Evolutionary conservation across 2,888 invertebrate genomes (phyloP).

Genomic region (Epinotia brunnichana): DNA sequence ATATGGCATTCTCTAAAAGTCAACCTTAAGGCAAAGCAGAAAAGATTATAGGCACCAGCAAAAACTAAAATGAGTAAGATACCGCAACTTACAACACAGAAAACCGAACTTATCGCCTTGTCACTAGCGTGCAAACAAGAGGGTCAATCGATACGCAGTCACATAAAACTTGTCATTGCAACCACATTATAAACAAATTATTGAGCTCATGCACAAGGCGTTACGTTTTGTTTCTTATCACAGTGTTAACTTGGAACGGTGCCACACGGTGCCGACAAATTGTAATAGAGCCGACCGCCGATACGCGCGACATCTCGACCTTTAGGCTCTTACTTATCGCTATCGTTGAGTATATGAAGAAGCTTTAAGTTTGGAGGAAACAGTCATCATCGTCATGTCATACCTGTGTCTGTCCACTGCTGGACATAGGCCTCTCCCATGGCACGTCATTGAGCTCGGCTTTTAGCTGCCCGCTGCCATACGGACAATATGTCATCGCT

Average conservation of each 20-base stretch:
- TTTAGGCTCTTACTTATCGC: slow-evolving; percentile 48
- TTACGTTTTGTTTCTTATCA: slow-evolving; percentile 36
- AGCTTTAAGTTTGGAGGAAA: slow-evolving; percentile 9
- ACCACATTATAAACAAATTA: slow-evolving; percentile 25
- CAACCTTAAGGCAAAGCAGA: too few relatives aligned
- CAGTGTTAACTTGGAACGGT: slow-evolving; percentile 43
- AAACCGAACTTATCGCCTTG: slow-evolving; percentile 7
- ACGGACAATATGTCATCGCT: too few relatives aligned
- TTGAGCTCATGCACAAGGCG: slow-evolving; percentile 2
- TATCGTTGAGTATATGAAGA: slow-evolving; percentile 34
- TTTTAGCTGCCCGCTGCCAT: too few relatives aligned
- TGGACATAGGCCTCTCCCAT: too few relatives aligned
- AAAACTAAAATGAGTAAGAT: background rate
- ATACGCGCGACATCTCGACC: slow-evolving; percentile 54
- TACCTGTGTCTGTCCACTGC: too few relatives aligned
- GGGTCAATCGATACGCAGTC: slow-evolving; percentile 8
- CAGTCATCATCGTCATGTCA: too few relatives aligned
- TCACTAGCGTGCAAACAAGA: slow-evolving; percentile 9
- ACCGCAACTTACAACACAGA: background rate
- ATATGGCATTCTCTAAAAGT: too few relatives aligned
- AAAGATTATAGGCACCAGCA: background rate
- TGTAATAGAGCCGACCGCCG: slow-evolving; percentile 55
- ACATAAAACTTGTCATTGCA: slow-evolving; percentile 30
- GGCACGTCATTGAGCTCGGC: too few relatives aligned
- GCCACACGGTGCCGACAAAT: slow-evolving; percentile 56